These are phyloP conservation scores for Orestias chungarensis DNA, from an alignment of 2,797 vertebrate species.

Conservation along the genomic window DNA sequence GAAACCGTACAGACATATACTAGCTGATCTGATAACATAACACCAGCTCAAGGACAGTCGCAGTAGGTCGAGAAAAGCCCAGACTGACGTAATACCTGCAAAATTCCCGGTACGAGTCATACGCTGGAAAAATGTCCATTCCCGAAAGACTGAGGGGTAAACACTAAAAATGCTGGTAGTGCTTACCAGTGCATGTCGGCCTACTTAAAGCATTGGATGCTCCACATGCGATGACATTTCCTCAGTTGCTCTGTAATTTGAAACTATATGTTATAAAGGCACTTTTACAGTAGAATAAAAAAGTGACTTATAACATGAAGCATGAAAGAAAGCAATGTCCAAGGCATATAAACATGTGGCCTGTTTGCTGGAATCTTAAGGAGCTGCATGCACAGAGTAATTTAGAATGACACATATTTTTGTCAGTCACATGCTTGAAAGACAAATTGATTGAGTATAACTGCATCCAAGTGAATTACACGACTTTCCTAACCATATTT, in stretches of 20 bases:
- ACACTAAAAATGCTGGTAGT: too few relatives aligned
- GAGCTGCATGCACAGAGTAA: background rate
- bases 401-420: background rate
- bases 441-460: background rate
- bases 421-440: background rate
- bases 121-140: too few relatives aligned
- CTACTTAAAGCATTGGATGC: too few relatives aligned
- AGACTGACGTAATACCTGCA: too few relatives aligned
- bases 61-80: too few relatives aligned
- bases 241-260: background rate
- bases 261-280: background rate
- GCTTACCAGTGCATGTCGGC: too few relatives aligned
- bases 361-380: background rate
- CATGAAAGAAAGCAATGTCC: background rate
- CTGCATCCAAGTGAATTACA: background rate
- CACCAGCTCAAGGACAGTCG: too few relatives aligned
- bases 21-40: too few relatives aligned
- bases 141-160: too few relatives aligned
- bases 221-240: background rate
- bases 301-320: background rate
- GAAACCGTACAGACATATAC: too few relatives aligned
- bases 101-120: too few relatives aligned
- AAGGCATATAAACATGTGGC: background rate
- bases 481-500: background rate
- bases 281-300: background rate